A percentile compares a stretch with the other conserved stretches of the same genome.
Conservation (phyloP, 92 coral and sea anemone genomes). For the Porites divaricata region DNA sequence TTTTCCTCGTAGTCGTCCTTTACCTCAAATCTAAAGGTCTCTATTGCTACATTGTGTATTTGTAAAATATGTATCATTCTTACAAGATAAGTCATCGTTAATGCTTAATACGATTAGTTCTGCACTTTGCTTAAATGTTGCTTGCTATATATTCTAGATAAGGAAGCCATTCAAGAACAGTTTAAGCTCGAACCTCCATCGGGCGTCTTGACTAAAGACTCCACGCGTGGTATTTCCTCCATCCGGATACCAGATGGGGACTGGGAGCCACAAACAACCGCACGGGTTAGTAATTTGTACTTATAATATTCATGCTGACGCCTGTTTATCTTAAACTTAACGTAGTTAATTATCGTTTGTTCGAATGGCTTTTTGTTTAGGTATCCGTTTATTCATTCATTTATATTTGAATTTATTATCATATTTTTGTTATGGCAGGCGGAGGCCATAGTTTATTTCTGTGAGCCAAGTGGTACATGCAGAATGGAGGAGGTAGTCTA, state of each 20-base stretch:
- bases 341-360: too few relatives aligned
- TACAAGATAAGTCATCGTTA: too few relatives aligned
- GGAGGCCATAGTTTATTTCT: conserved; percentile 90
- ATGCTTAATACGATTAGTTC: too few relatives aligned
- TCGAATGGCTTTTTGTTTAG: too few relatives aligned
- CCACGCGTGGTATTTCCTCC: conserved; percentile 41
- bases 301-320: too few relatives aligned
- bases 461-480: conserved; percentile 94
- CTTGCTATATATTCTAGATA: neutral
- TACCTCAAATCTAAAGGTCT: too few relatives aligned
- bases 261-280: conserved; percentile 25
- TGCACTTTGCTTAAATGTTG: too few relatives aligned
- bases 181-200: conserved; percentile 38
- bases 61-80: too few relatives aligned
- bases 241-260: conserved; percentile 46
- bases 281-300: conserved; percentile 13
- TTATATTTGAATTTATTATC: neutral
- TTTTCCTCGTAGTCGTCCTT: too few relatives aligned
- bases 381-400: too few relatives aligned
- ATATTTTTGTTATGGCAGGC: conserved; percentile 41
- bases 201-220: conserved; percentile 49
- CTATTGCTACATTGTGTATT: too few relatives aligned
- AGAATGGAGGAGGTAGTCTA: conserved; percentile 84
- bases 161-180: conserved; percentile 7
- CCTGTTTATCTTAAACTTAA: too few relatives aligned